Percentiles rank a stretch among this genome's conserved stretches.
phyloP scores from a whole-genome alignment of 2,797 vertebrate genomes.

The Cetoscarus ocellatus region DNA sequence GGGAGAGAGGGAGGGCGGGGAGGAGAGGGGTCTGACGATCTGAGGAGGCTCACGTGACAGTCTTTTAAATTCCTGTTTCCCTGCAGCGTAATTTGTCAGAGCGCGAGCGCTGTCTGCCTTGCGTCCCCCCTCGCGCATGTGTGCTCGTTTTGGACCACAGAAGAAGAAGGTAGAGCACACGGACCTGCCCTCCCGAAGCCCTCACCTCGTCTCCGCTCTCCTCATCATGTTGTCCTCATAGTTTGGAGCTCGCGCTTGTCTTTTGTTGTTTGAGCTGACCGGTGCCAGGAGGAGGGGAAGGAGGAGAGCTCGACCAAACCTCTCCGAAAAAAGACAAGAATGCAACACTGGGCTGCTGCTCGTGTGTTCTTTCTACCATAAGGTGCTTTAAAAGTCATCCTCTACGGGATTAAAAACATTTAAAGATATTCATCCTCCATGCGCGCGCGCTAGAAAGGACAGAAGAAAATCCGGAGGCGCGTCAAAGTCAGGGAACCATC shows the following conservation, averaged over 20 bases:
- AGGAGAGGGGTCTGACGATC: conserved; percentile 59
- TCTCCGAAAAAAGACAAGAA: conserved; percentile 25
- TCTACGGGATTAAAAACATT: conserved; percentile 34
- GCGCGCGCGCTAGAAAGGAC: conserved; percentile 33
- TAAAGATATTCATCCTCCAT: conserved; percentile 34
- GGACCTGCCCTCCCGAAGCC: conserved; percentile 48
- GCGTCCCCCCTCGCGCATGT: conserved; percentile 35
- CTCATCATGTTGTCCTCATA: conserved; percentile 65
- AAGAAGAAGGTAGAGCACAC: conserved; percentile 13
- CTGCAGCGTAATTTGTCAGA: conserved; percentile 83
- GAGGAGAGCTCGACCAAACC: conserved; percentile 18
- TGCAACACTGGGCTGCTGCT: conserved; percentile 43
- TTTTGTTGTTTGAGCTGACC: conserved; percentile 47
- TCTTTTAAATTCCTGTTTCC: conserved; percentile 82
- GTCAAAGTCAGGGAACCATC: conserved; percentile 57
- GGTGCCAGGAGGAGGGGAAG: conserved; percentile 35
- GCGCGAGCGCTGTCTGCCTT: conserved; percentile 33
- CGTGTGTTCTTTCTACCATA: not conserved
- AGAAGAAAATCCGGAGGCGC: conserved; percentile 25
- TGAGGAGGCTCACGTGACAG: conserved; percentile 80
- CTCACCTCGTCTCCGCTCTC: conserved; percentile 58
- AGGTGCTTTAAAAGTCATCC: conserved; percentile 9
- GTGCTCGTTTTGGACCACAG: conserved; percentile 26
- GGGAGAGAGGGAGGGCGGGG: conserved; percentile 16
- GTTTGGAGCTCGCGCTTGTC: conserved; percentile 62